phyloP scores from a whole-genome alignment of 2,888 invertebrate genomes.

The Phragmatobia fuliginosa region DNA sequence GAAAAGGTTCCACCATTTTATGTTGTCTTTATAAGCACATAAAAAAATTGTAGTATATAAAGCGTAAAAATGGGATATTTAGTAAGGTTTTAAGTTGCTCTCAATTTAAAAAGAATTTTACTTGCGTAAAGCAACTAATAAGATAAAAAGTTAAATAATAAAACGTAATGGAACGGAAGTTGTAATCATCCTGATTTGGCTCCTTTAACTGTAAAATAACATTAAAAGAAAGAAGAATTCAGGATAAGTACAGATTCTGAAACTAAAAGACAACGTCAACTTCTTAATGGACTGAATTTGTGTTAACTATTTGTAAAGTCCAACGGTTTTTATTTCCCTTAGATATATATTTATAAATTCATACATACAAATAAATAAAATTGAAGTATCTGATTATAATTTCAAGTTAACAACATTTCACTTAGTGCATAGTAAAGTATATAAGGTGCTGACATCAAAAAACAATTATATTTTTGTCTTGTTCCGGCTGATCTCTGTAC shows the following conservation, averaged over 20 bases:
- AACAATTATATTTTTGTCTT: too few relatives aligned
- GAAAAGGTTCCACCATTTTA: background rate
- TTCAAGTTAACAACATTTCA: too few relatives aligned
- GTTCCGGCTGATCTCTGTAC: too few relatives aligned
- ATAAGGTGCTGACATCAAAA: too few relatives aligned
- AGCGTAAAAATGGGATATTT: background rate
- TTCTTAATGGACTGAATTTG: background rate
- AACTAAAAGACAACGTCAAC: too few relatives aligned
- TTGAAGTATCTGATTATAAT: too few relatives aligned
- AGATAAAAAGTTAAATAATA: too few relatives aligned
- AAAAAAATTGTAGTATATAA: too few relatives aligned
- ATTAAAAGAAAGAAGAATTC: background rate
- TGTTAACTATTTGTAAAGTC: background rate
- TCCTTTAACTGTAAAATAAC: background rate
- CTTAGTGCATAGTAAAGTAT: too few relatives aligned
- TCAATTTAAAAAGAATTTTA: background rate
- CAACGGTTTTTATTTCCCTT: background rate
- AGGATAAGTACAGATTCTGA: background rate
- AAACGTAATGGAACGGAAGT: too few relatives aligned
- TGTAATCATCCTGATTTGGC: background rate
- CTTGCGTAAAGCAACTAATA: background rate
- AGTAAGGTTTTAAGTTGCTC: background rate
- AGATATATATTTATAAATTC: too few relatives aligned
- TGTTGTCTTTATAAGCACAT: background rate
- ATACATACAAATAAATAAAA: too few relatives aligned